Percentiles rank a stretch among this genome's conserved stretches.
Evolutionary conservation across 2,888 invertebrate species (phyloP).

Genomic region (Oscheius sp.): DNA sequence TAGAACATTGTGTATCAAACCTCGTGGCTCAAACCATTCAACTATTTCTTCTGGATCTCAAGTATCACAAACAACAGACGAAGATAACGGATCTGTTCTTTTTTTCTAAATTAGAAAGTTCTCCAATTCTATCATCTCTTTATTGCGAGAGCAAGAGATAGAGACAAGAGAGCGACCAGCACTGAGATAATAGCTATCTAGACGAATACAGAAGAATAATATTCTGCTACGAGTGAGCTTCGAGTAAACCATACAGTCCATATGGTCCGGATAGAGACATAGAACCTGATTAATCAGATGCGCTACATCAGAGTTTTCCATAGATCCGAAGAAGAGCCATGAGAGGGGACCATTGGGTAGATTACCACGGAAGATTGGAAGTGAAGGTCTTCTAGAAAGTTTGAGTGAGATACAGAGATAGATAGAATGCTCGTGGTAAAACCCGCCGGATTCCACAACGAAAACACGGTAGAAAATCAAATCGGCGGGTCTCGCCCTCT

Average conservation of each 20-base stretch:
- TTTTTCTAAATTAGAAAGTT: too few species aligned
- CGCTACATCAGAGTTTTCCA: constrained; percentile 34
- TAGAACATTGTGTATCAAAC: too few species aligned
- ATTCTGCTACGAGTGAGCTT: background rate
- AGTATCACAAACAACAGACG: too few species aligned
- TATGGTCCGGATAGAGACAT: constrained; percentile 16
- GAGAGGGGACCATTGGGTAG: constrained; percentile 32
- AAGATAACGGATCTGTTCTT: too few species aligned
- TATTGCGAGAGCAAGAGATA: background rate
- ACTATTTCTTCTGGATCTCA: too few species aligned
- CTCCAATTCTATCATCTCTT: background rate
- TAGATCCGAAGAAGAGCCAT: constrained; percentile 33
- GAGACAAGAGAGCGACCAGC: background rate
- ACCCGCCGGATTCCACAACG: too few species aligned
- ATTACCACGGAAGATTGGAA: constrained; percentile 20
- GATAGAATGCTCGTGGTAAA: too few species aligned
- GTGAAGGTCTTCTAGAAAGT: constrained; percentile 8
- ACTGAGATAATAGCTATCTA: constrained; percentile 5
- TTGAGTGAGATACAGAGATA: too few species aligned
- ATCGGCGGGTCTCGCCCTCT: too few species aligned
- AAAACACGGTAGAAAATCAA: too few species aligned
- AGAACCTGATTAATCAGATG: constrained; percentile 16
- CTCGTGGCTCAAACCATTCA: too few species aligned
- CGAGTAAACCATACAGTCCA: constrained; percentile 1
- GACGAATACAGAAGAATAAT: background rate